Evolutionary conservation across 2,113 vertebrate genomes (phyloP).

Genomic region (Panthera tigris): DNA sequence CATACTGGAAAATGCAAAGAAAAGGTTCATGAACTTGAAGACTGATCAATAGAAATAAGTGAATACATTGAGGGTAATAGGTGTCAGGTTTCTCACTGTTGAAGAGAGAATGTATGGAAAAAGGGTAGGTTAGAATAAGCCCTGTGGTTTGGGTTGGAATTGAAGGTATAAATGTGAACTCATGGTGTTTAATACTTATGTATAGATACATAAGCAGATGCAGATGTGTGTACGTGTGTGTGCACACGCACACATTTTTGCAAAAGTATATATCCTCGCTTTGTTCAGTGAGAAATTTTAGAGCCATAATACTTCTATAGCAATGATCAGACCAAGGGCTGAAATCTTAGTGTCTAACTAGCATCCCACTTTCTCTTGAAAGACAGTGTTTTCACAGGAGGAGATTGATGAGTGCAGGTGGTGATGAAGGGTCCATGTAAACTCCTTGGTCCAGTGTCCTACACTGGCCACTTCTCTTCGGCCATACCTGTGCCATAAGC

Average conservation of each 20-base stretch:
- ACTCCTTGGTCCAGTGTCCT: neutral
- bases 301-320: neutral
- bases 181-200: neutral
- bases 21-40: neutral
- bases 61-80: neutral
- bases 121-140: neutral
- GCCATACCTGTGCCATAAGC: neutral
- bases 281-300: neutral
- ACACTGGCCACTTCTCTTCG: neutral
- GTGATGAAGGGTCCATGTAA: too few relatives aligned
- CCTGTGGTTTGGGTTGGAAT: neutral
- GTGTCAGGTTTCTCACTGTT: neutral
- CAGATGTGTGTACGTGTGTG: neutral
- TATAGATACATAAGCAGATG: neutral
- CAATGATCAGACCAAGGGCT: neutral
- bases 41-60: neutral
- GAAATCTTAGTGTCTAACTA: neutral
- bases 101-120: neutral
- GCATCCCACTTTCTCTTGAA: neutral
- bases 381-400: neutral
- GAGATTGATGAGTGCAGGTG: neutral
- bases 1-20: neutral
- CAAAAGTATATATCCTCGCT: neutral
- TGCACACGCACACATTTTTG: too few relatives aligned
- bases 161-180: neutral